A percentile compares a stretch with the other conserved stretches of the same genome.
Conservation (phyloP, 2,888 invertebrate species). For the Drosophila pegasa region DNA sequence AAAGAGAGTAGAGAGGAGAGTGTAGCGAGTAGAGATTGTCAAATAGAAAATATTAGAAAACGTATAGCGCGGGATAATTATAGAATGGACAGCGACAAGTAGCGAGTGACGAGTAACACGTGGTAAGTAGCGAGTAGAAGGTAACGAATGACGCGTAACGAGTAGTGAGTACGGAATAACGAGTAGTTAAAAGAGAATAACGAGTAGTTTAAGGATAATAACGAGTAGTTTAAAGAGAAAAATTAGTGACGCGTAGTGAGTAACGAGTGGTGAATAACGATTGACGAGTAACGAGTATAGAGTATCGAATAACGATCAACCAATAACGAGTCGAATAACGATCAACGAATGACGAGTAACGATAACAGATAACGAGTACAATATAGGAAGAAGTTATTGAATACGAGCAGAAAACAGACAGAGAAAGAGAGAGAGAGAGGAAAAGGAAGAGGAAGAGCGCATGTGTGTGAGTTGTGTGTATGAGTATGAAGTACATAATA, state of each 20-base stretch:
- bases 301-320: no score
- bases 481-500: conserved; percentile 12
- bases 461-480: conserved; percentile 20
- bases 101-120: not conserved
- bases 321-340: conserved; percentile 65
- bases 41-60: not conserved
- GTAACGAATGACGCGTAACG: not conserved
- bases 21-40: not conserved
- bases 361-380: conserved; percentile 3
- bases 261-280: no score
- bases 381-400: no score
- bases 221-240: no score
- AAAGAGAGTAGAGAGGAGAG: not conserved
- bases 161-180: not conserved
- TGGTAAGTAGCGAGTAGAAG: not conserved
- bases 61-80: not conserved
- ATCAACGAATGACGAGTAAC: conserved; percentile 29
- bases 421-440: conserved; percentile 7
- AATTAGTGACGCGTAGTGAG: not conserved
- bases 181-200: not conserved
- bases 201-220: no score
- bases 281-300: no score
- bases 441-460: conserved; percentile 5
- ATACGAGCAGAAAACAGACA: no score
- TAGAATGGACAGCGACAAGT: not conserved